Evolutionary conservation across 2,113 vertebrate species (phyloP).

Genomic region (Caranx ignobilis): DNA sequence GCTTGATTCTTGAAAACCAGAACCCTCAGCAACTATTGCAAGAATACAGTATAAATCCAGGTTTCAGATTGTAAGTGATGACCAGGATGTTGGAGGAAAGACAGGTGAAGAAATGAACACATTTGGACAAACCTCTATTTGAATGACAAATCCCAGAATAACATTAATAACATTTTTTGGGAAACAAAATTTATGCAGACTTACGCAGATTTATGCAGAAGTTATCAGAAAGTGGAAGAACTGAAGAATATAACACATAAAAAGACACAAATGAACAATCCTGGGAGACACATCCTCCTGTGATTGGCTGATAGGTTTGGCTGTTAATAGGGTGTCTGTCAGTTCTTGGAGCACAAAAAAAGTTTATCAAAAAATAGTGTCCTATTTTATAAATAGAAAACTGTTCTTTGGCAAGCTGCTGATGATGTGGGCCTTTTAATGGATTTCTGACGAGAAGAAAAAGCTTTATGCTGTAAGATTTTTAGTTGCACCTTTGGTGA

Average conservation of each 20-base stretch:
- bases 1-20: neutral
- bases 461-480: too few relatives aligned
- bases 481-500: too few relatives aligned
- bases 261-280: neutral
- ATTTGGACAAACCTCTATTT: neutral
- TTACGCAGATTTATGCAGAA: neutral
- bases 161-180: neutral
- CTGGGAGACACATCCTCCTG: neutral
- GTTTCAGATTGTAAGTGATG: neutral
- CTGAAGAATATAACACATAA: neutral
- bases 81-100: neutral
- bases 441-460: too few relatives aligned
- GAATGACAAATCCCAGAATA: neutral
- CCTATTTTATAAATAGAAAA: neutral
- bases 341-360: neutral
- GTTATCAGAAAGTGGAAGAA: neutral
- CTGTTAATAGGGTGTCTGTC: neutral
- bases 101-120: neutral
- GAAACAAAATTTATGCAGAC: neutral
- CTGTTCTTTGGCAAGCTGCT: neutral
- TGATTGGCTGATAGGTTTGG: neutral
- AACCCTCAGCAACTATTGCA: neutral
- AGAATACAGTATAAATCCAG: neutral
- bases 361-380: conserved; percentile 8
- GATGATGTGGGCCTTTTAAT: neutral